Base-by-base conservation (phyloP, 2,797 vertebrate genomes). In the Hozukius guyotensis region DNA sequence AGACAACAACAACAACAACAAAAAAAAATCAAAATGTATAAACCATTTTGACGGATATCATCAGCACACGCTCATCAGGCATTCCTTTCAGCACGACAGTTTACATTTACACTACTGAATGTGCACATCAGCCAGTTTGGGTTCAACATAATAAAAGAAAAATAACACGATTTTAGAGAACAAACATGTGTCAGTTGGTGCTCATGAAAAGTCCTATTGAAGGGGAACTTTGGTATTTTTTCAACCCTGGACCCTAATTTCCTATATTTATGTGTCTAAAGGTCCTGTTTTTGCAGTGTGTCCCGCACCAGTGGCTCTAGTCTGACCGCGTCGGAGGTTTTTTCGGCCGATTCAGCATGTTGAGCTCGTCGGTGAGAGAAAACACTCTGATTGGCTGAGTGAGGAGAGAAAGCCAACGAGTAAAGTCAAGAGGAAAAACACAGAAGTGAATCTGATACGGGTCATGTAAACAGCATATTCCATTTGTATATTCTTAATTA, bases 61-160 rank as follows among this genome's bases (percentile, higher is more conserved):
- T 3, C 49, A 31, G 4, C 22, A 27, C 29, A 11, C 25, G 20
- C 31, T 31, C 24, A 27, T 46, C 67, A 46, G 29, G 24, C 71
- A 38, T 65, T 78, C 25, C 63, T 57, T 16, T 65, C 49, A n/a
- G 42, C 52, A 42, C 24, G 14, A 25, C 27, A n/a, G 3, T 25
- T 14, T 34, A 76, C 66, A 36, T 65, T 67, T 57, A 74, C 36
- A 56, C 55, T 5, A 8, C 10, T 59, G 52, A 56, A 61, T 29
- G 81, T 27, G 73, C 46, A n/a, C 82, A 16, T 75, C 76, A 67
- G 75, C 59, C 71, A 4, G 64, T 4, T 4, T 36, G 36, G 8
- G 63, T 74, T 31, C 9, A 22, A 67, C 20, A 4, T 3, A 13
- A 73, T 10, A 16, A 11, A 49, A n/a, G 1, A 31, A 32, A 2